Evolutionary conservation across 2,113 vertebrate species (phyloP), one percentile per base, ranked within the genome.

Genomic region (Ginglymostoma cirratum): DNA sequence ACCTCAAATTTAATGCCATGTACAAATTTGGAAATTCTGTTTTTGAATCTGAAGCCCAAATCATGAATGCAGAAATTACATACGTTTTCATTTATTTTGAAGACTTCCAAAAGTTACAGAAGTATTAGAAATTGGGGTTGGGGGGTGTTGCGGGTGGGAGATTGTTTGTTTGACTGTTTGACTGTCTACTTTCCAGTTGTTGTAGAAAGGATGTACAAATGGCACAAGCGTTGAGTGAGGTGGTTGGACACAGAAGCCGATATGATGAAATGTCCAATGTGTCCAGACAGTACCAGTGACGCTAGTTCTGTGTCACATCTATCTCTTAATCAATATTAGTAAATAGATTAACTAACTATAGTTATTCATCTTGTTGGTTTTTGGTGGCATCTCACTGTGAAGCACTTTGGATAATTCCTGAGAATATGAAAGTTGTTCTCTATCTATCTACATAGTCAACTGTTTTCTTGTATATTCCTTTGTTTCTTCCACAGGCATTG

Each of bases 401-500:
- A 92, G 61, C 89, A 92, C 34, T 90, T 90, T 34, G 19, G 61
- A 30, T 38, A 67, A 93, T n/a, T 67, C 17, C 30, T 92, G 34
- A 93, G 34, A 93, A 66, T 93, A 67, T 93, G 61, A 66, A 93
- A 92, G 19, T 4, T 66, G n/a, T 19, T 2, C 15, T 66, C 61
- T 67, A 7, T 66, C n/a, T 21, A 6, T 21, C 61, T 90, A 4
- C 12, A 42, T 61, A 12, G 42, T 21, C 14, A 83, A 66, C 66
- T 92, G 34, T 6, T 89, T 27, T 38, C 38, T 83, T 65, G 52
- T 52, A 30, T 72, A 45, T 90, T 95, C 96, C 96, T 96, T 8
- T 95, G 42, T 96, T 97, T 97, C 96, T 93, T 97, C 78, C 96
- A 96, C 97, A 99, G 99, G 99, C 99, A 89, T 97, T 99, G 97